Percentiles rank a stretch among this genome's conserved stretches.
Evolutionary conservation across 2,888 invertebrate species (phyloP).

Genomic region (Cordilura impudica): DNA sequence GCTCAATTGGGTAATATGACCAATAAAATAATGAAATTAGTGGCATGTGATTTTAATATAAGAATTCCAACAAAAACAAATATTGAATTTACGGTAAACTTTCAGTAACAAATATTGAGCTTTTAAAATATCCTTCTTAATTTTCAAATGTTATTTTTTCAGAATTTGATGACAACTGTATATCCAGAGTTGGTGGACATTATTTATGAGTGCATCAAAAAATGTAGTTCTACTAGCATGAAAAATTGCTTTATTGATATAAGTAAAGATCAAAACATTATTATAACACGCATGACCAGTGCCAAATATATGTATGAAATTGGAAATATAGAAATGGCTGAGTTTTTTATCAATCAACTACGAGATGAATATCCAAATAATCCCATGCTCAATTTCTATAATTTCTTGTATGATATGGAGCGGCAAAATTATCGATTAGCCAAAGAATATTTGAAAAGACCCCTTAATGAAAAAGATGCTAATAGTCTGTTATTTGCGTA

Average conservation of each 20-base stretch:
- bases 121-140: background rate
- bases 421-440: conserved; percentile 65
- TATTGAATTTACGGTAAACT: conserved; percentile 66
- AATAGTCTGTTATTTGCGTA: conserved; percentile 60
- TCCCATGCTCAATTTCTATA: conserved; percentile 64
- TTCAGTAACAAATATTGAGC: background rate
- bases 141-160: background rate
- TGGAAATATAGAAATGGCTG: conserved; percentile 48
- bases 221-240: conserved; percentile 18
- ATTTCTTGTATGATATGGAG: conserved; percentile 68
- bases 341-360: conserved; percentile 35
- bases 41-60: conserved; percentile 69
- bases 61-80: conserved; percentile 69
- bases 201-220: conserved; percentile 41
- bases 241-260: conserved; percentile 13
- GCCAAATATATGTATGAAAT: conserved; percentile 53
- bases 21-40: conserved; percentile 67
- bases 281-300: conserved; percentile 39
- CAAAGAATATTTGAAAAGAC: conserved; percentile 44
- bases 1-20: conserved; percentile 67
- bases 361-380: conserved; percentile 49
- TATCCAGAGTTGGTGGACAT: conserved; percentile 57
- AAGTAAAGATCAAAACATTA: background rate
- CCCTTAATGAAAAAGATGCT: conserved; percentile 50
- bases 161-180: conserved; percentile 62